Percentiles rank a stretch among this genome's conserved stretches.
Conservation (phyloP, 2,888 invertebrate genomes). For the Argyresthia albistria region DNA sequence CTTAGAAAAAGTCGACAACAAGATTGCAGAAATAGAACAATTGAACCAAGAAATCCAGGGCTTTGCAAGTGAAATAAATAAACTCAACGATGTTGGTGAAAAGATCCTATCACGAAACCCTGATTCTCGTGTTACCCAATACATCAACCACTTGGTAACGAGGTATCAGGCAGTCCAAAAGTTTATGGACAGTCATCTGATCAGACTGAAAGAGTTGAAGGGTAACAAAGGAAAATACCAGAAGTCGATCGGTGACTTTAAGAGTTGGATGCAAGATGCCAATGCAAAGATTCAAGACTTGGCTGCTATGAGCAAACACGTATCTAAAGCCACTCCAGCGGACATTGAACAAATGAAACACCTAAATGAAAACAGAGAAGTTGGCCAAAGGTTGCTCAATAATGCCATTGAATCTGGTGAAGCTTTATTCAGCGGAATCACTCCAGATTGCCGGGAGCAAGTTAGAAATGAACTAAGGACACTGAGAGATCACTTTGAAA, state of each 20-base stretch:
- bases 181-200: constrained; percentile 78
- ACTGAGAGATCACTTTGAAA: constrained; percentile 87
- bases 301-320: constrained; percentile 80
- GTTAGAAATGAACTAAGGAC: constrained; percentile 86
- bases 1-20: constrained; percentile 77
- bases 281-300: constrained; percentile 82
- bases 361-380: constrained; percentile 81
- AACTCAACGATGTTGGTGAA: constrained; percentile 78
- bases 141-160: constrained; percentile 82
- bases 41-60: constrained; percentile 76
- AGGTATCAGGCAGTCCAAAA: constrained; percentile 84
- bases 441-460: constrained; percentile 88
- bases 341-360: constrained; percentile 84
- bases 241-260: constrained; percentile 77
- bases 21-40: constrained; percentile 76
- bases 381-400: constrained; percentile 84
- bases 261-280: constrained; percentile 84
- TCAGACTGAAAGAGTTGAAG: constrained; percentile 80
- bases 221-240: constrained; percentile 80
- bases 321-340: constrained; percentile 80
- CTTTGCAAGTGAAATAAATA: constrained; percentile 77
- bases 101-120: constrained; percentile 83
- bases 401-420: constrained; percentile 90
- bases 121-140: constrained; percentile 87
- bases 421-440: constrained; percentile 87